Base-by-base conservation (phyloP, 1,140 invertebrate species). In the Holotrichia oblita region DNA sequence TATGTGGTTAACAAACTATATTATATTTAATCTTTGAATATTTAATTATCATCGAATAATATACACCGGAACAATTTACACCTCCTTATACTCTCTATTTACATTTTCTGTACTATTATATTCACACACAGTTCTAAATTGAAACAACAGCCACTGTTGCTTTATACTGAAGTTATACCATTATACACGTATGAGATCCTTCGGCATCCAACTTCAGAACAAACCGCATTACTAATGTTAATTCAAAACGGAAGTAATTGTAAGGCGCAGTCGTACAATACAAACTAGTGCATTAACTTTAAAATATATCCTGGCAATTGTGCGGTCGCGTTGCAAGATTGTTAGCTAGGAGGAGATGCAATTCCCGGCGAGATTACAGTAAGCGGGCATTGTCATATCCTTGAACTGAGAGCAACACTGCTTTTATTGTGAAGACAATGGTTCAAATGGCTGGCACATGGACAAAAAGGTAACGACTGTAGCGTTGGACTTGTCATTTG, bases 251-350 rank as follows among this genome's bases (percentile, higher is more conserved):
- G 48, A 55, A 55, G 48, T 55, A 14, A n/a, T 3, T 17, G 48
- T 17, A 17, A 55, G 48, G 14, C 6, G 17, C 14, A 20, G 17
- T 6, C 48, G 14, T 17, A 55, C 48, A 55, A 55, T 55, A 17
- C 48, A 55, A 17, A 17, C 48, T 17, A n/a, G 48, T 17, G 48
- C 48, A 55, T 55, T 55, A 55, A 55, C 48, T 55, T 55, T 55
- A 55, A 55, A 55, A 55, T 55, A 55, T 55, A 55, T 6, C 14
- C 48, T 14, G 48, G 48, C 48, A 55, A 55, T 55, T 55, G 48
- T 55, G 48, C 48, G 12, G 48, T 17, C 6, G 48, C 48, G 48
- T 55, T 55, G 48, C 48, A 55, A 55, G 48, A 55, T 55, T 55
- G 48, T 55, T 55, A 55, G 17, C 48, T 55, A 17, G 17, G 48